Conservation (phyloP, 2,113 vertebrate species). For the Salvelinus sp. region DNA sequence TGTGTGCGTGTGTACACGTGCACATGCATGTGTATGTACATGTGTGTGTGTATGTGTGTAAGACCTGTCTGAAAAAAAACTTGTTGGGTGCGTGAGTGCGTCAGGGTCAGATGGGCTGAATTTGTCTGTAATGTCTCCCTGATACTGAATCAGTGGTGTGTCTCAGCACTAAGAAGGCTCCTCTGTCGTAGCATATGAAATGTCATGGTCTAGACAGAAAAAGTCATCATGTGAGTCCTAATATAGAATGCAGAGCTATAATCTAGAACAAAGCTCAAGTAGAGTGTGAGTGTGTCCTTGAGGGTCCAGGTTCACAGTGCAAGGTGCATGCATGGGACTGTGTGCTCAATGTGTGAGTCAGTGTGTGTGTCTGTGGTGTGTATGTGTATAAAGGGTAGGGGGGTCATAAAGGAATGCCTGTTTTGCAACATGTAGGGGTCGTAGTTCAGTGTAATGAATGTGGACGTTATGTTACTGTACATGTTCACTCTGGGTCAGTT, state of each 20-base stretch:
- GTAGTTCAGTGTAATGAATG: neutral
- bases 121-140: neutral
- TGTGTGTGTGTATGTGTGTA: neutral
- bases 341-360: neutral
- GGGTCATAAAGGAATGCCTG: neutral
- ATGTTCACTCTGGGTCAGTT: neutral
- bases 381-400: conserved; percentile 16
- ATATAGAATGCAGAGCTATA: neutral
- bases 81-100: neutral
- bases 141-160: conserved; percentile 10
- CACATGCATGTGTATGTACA: neutral
- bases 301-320: neutral
- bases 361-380: conserved; percentile 5
- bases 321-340: neutral
- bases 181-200: neutral
- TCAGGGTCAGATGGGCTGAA: neutral
- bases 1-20: no score
- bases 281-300: neutral
- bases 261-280: neutral
- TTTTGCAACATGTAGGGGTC: neutral
- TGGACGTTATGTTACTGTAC: neutral
- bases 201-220: neutral
- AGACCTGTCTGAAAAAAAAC: neutral
- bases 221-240: neutral
- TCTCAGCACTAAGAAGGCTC: neutral